Evolutionary conservation across 2,888 invertebrate species (phyloP).

Genomic region (Nomada lathburiana): DNA sequence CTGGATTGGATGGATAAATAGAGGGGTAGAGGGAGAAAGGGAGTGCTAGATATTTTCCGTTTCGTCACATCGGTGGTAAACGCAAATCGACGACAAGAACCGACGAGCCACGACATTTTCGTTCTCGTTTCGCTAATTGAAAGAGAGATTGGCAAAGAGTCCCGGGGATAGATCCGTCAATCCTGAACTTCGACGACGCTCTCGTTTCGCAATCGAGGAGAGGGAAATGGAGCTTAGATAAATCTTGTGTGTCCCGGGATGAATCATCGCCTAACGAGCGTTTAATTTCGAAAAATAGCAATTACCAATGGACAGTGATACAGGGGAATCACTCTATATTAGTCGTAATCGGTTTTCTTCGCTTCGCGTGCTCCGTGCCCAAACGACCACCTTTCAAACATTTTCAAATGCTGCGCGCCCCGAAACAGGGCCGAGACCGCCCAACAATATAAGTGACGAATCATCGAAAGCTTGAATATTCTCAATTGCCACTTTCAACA

Average conservation of each 20-base stretch:
- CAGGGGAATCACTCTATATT: not conserved
- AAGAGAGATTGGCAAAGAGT: not conserved
- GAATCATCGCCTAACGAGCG: not conserved
- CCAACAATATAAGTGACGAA: too few relatives aligned
- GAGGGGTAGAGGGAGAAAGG: not conserved
- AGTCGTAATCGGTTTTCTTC: not conserved
- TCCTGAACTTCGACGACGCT: not conserved
- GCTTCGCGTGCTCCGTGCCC: too few relatives aligned
- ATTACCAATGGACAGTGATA: not conserved
- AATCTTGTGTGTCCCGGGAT: not conserved
- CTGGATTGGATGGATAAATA: not conserved
- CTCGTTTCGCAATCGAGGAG: constrained; percentile 15
- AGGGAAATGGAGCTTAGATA: not conserved
- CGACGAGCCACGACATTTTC: constrained; percentile 14
- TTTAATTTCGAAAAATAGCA: not conserved
- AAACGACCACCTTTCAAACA: too few relatives aligned
- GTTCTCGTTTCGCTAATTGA: not conserved
- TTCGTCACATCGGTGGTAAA: constrained; percentile 33
- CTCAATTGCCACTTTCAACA: too few relatives aligned
- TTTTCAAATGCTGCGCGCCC: too few relatives aligned
- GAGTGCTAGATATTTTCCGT: not conserved
- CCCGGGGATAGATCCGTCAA: not conserved
- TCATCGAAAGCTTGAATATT: too few relatives aligned
- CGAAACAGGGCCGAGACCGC: too few relatives aligned
- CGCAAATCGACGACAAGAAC: not conserved